These are phyloP conservation scores for Rhineura floridana DNA, from an alignment of 2,113 vertebrate species.

Conservation along the genomic window DNA sequence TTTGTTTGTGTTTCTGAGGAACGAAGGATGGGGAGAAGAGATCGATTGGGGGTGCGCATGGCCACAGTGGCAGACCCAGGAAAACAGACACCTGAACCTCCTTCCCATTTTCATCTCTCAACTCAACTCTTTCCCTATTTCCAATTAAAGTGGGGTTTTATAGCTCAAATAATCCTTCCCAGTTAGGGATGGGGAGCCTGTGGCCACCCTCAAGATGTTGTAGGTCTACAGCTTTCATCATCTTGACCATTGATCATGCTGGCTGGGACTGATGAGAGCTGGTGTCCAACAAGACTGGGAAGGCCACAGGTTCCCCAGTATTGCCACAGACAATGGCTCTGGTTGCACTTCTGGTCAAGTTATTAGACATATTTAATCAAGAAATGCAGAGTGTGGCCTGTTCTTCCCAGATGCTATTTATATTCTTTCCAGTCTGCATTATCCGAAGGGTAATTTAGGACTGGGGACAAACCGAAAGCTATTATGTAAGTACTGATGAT, in stretches of 20 bases:
- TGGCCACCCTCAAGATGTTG: not conserved
- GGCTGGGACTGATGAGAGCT: not conserved
- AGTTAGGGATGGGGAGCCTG: too few species aligned
- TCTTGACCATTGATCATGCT: not conserved
- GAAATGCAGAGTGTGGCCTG: not conserved
- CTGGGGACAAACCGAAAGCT: conserved; percentile 36
- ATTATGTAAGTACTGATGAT: conserved; percentile 47
- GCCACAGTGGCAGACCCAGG: not conserved
- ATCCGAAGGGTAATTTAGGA: conserved; percentile 48
- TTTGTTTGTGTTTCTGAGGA: not conserved
- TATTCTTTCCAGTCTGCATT: not conserved
- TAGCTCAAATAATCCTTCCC: not conserved
- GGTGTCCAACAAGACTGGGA: not conserved
- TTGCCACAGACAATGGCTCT: not conserved
- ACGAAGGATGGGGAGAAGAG: not conserved
- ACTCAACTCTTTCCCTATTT: not conserved
- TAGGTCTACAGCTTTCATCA: not conserved
- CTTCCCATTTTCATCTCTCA: not conserved
- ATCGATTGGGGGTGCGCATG: not conserved
- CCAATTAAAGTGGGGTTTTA: not conserved
- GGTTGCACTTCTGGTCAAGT: conserved; percentile 3
- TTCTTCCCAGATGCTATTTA: not conserved
- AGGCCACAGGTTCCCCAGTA: not conserved
- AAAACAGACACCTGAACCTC: not conserved
- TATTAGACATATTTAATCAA: not conserved